Evolutionary conservation across 2,888 invertebrate genomes (phyloP).

Genomic region (Zootermopsis nevadensis): DNA sequence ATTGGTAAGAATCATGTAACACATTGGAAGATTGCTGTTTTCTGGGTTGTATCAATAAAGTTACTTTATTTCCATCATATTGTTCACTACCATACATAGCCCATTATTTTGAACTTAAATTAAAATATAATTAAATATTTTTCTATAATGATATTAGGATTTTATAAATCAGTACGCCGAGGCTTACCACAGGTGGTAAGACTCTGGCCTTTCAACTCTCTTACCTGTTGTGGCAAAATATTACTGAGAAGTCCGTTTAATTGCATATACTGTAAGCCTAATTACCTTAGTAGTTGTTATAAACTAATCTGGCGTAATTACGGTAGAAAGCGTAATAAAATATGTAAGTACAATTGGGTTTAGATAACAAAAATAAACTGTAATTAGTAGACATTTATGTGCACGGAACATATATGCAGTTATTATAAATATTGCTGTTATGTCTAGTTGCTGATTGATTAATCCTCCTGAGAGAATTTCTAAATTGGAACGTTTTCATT

Average conservation of each 20-base stretch:
- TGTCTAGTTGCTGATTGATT: conserved; percentile 22
- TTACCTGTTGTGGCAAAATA: too few species aligned
- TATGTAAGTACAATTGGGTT: not conserved
- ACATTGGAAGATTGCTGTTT: too few species aligned
- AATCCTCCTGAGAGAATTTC: not conserved
- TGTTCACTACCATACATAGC: too few species aligned
- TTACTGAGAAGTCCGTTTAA: not conserved
- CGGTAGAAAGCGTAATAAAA: not conserved
- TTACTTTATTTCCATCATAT: too few species aligned
- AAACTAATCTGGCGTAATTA: not conserved
- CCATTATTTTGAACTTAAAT: too few species aligned
- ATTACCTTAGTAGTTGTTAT: not conserved
- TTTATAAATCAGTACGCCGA: too few species aligned
- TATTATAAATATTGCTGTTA: not conserved
- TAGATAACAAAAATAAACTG: not conserved
- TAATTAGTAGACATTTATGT: not conserved
- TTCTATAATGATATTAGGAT: too few species aligned
- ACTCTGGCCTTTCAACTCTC: too few species aligned
- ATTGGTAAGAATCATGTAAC: too few species aligned
- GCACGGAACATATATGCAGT: not conserved
- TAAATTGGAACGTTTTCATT: conserved; percentile 29
- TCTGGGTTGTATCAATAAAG: too few species aligned
- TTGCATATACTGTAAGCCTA: not conserved
- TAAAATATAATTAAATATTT: too few species aligned
- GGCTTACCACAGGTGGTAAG: too few species aligned